Evolutionary conservation across 2,888 invertebrate genomes (phyloP), one percentile per base, ranked within the genome.

Genomic region (Agrochola circellaris): DNA sequence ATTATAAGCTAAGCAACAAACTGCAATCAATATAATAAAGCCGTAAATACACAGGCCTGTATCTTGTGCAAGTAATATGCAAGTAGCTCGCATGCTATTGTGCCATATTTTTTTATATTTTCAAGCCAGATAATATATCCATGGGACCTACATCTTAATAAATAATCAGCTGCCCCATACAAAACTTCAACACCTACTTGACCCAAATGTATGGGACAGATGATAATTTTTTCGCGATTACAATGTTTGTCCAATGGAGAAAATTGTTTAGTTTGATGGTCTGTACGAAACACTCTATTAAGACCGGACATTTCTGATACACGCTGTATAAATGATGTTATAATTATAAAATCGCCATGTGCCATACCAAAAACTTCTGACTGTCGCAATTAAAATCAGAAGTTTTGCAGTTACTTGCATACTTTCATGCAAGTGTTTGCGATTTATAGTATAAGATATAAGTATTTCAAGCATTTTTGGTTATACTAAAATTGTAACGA

Each of bases 1-100:
- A 73, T 73, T n/a, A 60, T 30, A 7, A 61, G 20, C n/a, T 73
- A 38, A 48, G 7, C 30, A 58, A 23, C 3, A 23, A 64, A 81
- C n/a, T 56, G 26, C 48, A n/a, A 17, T 38, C 42, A 61, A 54
- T 1, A 34, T 61, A 11, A n/a, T 60, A 17, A 70, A 56, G 6
- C 15, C 0, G n/a, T n/a, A 30, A 20, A 60, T 17, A 79, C 42
- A 60, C 51, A 34, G 13, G n/a, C 26, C 3, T 48, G 11, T 34
- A 17, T 26, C 34, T 77, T 56, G 34, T 13, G 20, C 23, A 77
- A 65, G 17, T 13, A 51, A 20, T 26, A 23, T 65, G 20, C 2
- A 54, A 45, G 38, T 30, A 20, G 5, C 20, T 38, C 38, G n/a
- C 30, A n/a, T 30, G 26, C n/a, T 48, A n/a, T n/a, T 71, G 30